Evolutionary conservation across 2,888 invertebrate genomes (phyloP), one percentile per base, ranked within the genome.

Genomic region (Lamproptera curius): DNA sequence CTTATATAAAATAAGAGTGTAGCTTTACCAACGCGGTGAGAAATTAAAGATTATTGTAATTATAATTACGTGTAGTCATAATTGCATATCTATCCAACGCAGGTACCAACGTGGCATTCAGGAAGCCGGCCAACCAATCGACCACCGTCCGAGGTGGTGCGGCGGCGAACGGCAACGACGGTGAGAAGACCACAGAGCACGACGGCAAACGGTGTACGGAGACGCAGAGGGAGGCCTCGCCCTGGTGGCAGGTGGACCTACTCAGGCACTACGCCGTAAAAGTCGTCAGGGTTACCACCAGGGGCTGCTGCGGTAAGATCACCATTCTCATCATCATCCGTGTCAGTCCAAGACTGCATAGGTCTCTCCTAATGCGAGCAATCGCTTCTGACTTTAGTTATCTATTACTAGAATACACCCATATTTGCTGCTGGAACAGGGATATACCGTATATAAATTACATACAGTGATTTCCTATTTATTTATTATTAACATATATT

Each of bases 221-320:
- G 84, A 97, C 97, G 0, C 94, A 94, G 70, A 91, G 93, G 51
- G 97, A 97, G 67, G 93, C 94, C 0, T 96, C 96, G 15, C 97
- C 97, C 0, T 97, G 96, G 96, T 97, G 97, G 97, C 93, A 94
- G 62, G 96, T 97, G 6, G 96, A 97, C 73, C 86, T 97, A 37
- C 88, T 97, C 31, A 88, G 93, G 48, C 92, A 96, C 17, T 96
- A 96, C 73, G 91, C 95, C 1, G 92, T 97, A 43, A 92, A 94
- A 70, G 95, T 95, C 31, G 94, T 97, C 33, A 86, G 96, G 53
- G 93, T 97, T 41, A 95, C 96, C 8, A 96, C 96, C 0, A 90
- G 94, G 68, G 94, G 93, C 23, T 94, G 94, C 61, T 94, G 94
- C 63, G 92, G 92, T 92, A 70, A 88, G 88, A 63, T 28, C 2